A percentile compares a stretch with the other conserved stretches of the same genome.
Conservation (phyloP, 2,797 vertebrate species). For the Cephalopachus bancanus region DNA sequence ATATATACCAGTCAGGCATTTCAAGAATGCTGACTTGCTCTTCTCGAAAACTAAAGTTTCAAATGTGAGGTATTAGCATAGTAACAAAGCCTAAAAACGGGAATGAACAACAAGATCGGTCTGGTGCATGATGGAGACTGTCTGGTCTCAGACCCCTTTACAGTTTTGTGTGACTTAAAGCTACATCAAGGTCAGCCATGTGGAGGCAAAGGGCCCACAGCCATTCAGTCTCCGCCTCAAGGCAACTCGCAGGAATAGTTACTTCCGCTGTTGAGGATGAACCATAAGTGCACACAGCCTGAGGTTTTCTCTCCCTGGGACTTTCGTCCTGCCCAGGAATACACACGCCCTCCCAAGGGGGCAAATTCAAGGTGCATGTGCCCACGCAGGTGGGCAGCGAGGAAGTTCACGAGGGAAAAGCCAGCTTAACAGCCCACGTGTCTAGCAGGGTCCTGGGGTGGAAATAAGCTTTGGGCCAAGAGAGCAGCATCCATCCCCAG, state of each 20-base stretch:
- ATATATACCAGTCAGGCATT: background rate
- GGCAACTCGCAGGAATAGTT: background rate
- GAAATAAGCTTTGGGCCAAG: background rate
- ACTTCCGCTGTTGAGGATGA: background rate
- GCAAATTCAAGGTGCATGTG: background rate
- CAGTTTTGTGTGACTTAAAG: background rate
- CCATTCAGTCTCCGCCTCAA: background rate
- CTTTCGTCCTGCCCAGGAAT: background rate
- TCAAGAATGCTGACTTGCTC: background rate
- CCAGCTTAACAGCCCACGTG: background rate
- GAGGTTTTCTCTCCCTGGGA: background rate
- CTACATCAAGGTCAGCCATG: background rate
- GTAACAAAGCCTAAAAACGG: background rate
- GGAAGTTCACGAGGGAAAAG: background rate
- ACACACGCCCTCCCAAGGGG: background rate
- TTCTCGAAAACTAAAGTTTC: slow-evolving; percentile 39
- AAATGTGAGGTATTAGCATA: slow-evolving; percentile 67
- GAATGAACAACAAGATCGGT: background rate
- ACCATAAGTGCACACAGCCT: background rate
- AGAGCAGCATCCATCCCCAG: too few species aligned
- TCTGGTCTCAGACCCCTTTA: background rate
- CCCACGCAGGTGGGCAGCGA: accelerated
- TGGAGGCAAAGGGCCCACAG: background rate
- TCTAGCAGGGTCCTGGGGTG: background rate
- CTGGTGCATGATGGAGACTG: background rate